Evolutionary conservation across 2,888 invertebrate species (phyloP).

Genomic region (Diarsia brunnea): DNA sequence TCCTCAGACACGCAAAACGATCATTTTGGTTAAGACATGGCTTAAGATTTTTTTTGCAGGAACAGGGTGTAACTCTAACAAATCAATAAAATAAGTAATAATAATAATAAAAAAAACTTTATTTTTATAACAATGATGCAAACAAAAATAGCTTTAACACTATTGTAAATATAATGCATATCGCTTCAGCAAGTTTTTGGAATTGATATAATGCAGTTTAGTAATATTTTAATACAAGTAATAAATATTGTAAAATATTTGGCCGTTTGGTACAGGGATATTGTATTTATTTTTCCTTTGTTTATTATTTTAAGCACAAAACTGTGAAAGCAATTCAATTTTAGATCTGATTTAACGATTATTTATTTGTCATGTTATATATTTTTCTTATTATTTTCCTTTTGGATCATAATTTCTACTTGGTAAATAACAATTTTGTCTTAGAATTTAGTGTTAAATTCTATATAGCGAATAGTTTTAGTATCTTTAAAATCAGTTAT

Average conservation of each 20-base stretch:
- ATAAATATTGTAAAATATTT: constrained; percentile 23
- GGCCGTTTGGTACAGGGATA: constrained; percentile 46
- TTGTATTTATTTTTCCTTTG: constrained; percentile 46
- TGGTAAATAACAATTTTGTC: constrained; percentile 11
- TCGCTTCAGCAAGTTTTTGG: constrained; percentile 55
- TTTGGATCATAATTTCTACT: constrained; percentile 18
- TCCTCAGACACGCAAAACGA: not conserved
- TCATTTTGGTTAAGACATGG: not conserved
- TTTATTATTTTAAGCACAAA: constrained; percentile 35
- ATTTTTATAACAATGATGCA: constrained; percentile 50
- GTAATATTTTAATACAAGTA: constrained; percentile 31
- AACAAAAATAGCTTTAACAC: constrained; percentile 56
- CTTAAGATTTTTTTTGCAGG: not conserved
- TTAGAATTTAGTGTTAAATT: constrained; percentile 17
- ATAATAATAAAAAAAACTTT: constrained; percentile 21
- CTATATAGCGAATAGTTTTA: constrained; percentile 29
- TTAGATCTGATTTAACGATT: constrained; percentile 25
- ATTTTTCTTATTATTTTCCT: constrained; percentile 18
- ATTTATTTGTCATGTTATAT: not conserved
- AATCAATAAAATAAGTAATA: constrained; percentile 35
- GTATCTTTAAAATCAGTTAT: constrained; percentile 30
- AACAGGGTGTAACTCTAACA: constrained; percentile 7
- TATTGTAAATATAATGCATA: constrained; percentile 52
- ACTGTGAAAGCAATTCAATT: not conserved
- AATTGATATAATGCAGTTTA: constrained; percentile 55